Evolutionary conservation across 2,888 invertebrate genomes (phyloP), one percentile per base, ranked within the genome.

Genomic region (Noctua janthe): DNA sequence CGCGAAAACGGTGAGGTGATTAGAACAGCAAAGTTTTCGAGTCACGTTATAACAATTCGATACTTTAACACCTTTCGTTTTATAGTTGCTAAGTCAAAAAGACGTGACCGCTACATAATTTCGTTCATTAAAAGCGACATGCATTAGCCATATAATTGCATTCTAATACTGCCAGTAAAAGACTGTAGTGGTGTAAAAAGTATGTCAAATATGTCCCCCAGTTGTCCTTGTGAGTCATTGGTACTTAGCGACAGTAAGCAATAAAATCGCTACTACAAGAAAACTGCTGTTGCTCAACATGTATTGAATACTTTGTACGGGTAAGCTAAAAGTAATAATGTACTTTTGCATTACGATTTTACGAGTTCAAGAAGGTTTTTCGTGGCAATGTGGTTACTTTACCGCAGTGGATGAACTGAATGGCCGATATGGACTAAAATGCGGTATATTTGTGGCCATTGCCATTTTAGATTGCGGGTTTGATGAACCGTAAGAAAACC

Each of bases 141-240:
- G n/a, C 23, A 67, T 62, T 62, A 13, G 54, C 69, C 69, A 64
- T 54, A 80, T 76, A 73, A 86, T 66, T 47, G 71, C 29, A 66
- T 43, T 84, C 72, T 74, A 85, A 71, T 81, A 83, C 59, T 47
- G 29, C 17, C 43, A 81, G 20, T 80, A 71, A 71, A 67, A 71
- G 47, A 74, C 15, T 80, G 77, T 80, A 64, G 73, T 77, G 81
- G 70, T 75, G 67, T 80, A 82, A 86, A 80, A 84, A 84, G 72
- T 73, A 85, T 87, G 84, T 82, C 80, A 82, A 74, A 76, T 82
- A 85, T 81, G 83, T 74, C 69, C 66, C 74, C 56, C 77, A 72
- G 56, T 87, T 86, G 89, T 84, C 88, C 87, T 86, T 81, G 88
- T 85, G 85, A 84, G 75, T 88, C 82, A 74, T 43, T 79, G 76